A percentile compares a stretch with the other conserved stretches of the same genome.
phyloP scores from a whole-genome alignment of 1,140 invertebrate genomes.

The Chlorops oryzae region DNA sequence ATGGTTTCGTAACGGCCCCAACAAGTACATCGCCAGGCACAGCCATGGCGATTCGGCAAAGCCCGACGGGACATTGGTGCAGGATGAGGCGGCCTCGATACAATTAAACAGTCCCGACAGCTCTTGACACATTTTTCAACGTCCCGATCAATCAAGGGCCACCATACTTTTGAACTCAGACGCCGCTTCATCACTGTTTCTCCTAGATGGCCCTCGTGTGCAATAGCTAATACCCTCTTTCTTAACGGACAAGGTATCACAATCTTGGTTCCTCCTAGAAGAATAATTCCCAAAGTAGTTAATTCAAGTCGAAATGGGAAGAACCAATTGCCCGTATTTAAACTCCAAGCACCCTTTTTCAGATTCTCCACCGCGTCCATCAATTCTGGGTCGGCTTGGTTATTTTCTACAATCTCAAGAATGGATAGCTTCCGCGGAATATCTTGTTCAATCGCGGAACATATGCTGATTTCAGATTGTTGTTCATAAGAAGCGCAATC shows the following conservation, averaged over 20 bases:
- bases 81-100: not conserved
- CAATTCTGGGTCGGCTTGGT: not conserved
- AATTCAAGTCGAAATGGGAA: not conserved
- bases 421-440: too few relatives aligned
- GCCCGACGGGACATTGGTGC: not conserved
- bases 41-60: not conserved
- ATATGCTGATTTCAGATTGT: too few relatives aligned
- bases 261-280: too few relatives aligned
- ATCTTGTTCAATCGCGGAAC: slow-evolving; percentile 6
- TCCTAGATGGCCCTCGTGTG: not conserved
- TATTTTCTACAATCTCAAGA: not conserved
- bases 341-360: not conserved
- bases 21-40: too few relatives aligned
- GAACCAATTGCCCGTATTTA: not conserved
- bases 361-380: not conserved
- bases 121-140: not conserved
- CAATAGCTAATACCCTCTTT: too few relatives aligned
- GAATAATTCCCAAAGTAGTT: not conserved
- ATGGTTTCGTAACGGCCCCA: too few relatives aligned
- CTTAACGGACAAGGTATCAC: too few relatives aligned
- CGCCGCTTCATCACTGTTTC: not conserved
- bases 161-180: not conserved
- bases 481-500: too few relatives aligned
- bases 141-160: not conserved
- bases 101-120: not conserved